phyloP scores from a whole-genome alignment of 2,113 vertebrate genomes.

The Seriola quinqueradiata region DNA sequence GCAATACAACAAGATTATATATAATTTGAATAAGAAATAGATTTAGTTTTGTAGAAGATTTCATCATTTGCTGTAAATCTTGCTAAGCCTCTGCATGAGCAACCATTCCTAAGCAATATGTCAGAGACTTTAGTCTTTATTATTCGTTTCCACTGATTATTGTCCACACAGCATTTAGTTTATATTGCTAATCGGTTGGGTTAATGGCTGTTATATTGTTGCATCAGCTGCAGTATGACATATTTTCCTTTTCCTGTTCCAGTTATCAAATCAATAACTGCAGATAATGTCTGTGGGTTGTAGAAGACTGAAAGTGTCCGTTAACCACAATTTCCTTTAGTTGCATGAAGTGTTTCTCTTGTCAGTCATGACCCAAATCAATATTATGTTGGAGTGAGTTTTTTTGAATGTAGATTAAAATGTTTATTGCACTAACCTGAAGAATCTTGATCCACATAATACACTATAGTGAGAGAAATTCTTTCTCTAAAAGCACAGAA shows the following conservation, averaged over 20 bases:
- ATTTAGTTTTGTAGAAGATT: background rate
- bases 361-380: constrained; percentile 50
- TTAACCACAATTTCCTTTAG: constrained; percentile 59
- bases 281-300: constrained; percentile 50
- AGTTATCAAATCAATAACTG: constrained; percentile 47
- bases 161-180: background rate
- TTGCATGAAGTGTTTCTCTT: constrained; percentile 41
- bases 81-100: background rate
- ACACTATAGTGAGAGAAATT: background rate
- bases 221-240: constrained; percentile 30
- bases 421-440: background rate
- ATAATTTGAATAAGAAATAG: constrained; percentile 14
- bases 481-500: background rate
- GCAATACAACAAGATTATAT: background rate
- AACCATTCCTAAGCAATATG: background rate
- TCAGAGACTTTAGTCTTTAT: background rate
- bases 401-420: constrained; percentile 34
- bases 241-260: constrained; percentile 35
- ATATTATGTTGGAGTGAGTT: constrained; percentile 3
- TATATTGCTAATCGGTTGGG: background rate
- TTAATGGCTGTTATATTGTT: constrained; percentile 34
- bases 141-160: constrained; percentile 2
- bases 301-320: constrained; percentile 46
- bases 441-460: constrained; percentile 19
- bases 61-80: constrained; percentile 34